Base-by-base conservation (phyloP, 92 coral and sea anemone species). In the Parazoanthus darwini region DNA sequence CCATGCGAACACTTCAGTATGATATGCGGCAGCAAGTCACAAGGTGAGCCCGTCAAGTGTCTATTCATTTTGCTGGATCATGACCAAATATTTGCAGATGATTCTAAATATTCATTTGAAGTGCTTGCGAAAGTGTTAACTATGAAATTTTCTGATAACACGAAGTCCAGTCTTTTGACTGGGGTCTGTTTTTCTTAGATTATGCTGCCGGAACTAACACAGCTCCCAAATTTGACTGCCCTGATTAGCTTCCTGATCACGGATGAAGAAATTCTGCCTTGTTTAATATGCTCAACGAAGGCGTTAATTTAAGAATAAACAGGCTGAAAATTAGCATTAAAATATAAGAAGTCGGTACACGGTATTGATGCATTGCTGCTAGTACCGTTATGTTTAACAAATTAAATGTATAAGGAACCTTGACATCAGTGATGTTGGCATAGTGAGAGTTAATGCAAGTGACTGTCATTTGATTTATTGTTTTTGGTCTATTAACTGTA, bases 1-100 rank as follows among this genome's bases (percentile, higher is more conserved):
- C 99, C 37, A 97, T 97, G 99, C 91, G 99, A 85, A 95, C 98
- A 7, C 96, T 97, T 48, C 99, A 92, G 85, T 97, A 97, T 73
- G 99, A 97, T 35, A 84, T 94, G 90, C 93, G 99, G 72, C 99
- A 97, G 48, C 99, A 95, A 88, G 98, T 95, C 33, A 96, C 99
- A 81, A 93, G 97, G 98, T 96, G 80, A 81, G 93, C 3, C 66
- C 58, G 54, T 81, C 44, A 25, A 71, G 51, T 82, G 23, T 43
- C 67, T 56, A 80, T 37, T 22, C 59, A 74, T 72, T 54, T 59
- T 23, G 25, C 39, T 26, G 23, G 82, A 86, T 20, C 23, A 37
- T 18, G 76, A 43, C 59, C 35, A 13, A 26, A 20, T 43, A 37
- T 26, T 48, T 50, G 23, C 4, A 36, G 35, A 22, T 67, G 36